Base-by-base conservation (phyloP, 2,113 vertebrate species). In the Platichthys stellatus region DNA sequence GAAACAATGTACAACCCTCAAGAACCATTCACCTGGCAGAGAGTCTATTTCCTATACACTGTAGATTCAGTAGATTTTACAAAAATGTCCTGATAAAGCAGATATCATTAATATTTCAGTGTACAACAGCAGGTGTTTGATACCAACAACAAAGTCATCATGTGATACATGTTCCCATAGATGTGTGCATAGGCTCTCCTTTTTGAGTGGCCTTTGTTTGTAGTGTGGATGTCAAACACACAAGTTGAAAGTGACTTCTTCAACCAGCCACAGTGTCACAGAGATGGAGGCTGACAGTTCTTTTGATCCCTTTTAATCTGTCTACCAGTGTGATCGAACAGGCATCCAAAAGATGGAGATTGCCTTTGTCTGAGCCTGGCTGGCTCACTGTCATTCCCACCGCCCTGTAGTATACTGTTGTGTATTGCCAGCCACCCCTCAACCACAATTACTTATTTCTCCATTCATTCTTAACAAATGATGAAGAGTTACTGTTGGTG, bases 291-390 rank as follows among this genome's bases (percentile, higher is more conserved):
- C 73, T 76, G 80, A 83, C 80, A 59, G 70, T 8, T 61, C 73
- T 72, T 86, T 76, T 87, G 71, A 91, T 88, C 78, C 63, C 61
- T 85, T 80, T 80, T 86, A 81, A 78, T 77, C 67, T 38, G 80
- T 88, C 77, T 83, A 74, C 86, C 78, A 85, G 80, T 74, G 71
- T 35, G 72, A 86, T 72, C 10, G 7, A 80, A 74, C 47, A 20
- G 67, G 62, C 77, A 78, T 87, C 80, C 88, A 69, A 88, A 63
- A 78, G 84, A 84, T 26, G 28, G 71, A 83, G 72, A 86, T 80
- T 66, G 67, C 80, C 78, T 82, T 84, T 61, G 86, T 88, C 73
- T 82, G 3, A 11, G 1, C 38, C 6, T 57, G 3, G 26, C 67
- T 68, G 75, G 24, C 76, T 76, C 72, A 10, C 81, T 76, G 78